Conservation (phyloP, 2,797 vertebrate species). For the Cuculus canorus region DNA sequence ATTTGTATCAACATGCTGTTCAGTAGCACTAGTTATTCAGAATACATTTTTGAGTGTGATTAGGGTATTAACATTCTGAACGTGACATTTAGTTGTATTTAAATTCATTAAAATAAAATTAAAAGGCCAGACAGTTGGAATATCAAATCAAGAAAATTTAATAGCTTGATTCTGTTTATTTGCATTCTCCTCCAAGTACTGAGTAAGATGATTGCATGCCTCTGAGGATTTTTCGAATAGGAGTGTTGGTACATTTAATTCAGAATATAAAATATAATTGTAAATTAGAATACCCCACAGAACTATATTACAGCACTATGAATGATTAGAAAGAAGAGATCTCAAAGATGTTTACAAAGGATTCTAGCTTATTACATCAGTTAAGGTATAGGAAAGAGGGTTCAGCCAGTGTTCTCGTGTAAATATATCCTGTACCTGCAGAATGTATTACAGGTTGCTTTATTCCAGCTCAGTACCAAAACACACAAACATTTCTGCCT, state of each 20-base stretch:
- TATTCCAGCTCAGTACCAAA: neutral
- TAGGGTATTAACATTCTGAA: conserved; percentile 54
- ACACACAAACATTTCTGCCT: neutral
- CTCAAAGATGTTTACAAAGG: neutral
- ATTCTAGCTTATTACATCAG: neutral
- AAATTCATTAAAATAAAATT: conserved; percentile 66
- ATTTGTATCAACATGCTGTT: conserved; percentile 36
- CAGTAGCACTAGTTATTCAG: conserved; percentile 24
- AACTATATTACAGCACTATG: neutral
- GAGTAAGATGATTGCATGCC: neutral
- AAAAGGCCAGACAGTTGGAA: neutral
- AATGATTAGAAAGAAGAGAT: neutral
- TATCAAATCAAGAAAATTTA: conserved; percentile 49
- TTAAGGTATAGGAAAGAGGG: neutral
- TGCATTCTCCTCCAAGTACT: conserved; percentile 34
- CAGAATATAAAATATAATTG: neutral
- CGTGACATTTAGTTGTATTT: conserved; percentile 20
- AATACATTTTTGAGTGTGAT: conserved; percentile 26
- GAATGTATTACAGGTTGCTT: neutral
- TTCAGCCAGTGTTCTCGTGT: neutral
- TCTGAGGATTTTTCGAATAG: neutral
- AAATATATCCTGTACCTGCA: neutral
- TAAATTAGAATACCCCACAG: neutral
- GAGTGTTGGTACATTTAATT: neutral
- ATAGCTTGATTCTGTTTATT: conserved; percentile 44